Evolutionary conservation across 2,888 invertebrate species (phyloP), one percentile per base, ranked within the genome.

Genomic region (Apamea monoglypha): DNA sequence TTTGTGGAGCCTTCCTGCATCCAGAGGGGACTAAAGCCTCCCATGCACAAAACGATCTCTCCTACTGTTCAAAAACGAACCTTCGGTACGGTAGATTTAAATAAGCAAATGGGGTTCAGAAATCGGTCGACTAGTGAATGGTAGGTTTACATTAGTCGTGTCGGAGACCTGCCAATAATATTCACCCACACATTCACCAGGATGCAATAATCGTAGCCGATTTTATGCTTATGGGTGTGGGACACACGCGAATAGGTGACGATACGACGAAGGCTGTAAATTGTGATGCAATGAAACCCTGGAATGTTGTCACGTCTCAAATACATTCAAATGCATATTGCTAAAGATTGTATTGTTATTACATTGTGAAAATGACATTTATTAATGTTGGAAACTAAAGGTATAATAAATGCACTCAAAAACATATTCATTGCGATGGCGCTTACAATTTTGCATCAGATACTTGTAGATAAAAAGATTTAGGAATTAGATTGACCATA

Each of bases 1-100:
- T 97, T 96, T 96, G 97, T 96, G 93, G 93, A 96, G 94, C 95
- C 95, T 96, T 96, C 96, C 96, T 96, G 95, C 95, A 96, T 96
- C 95, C 94, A 94, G 95, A 94, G 94, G 92, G 94, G 92, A 92
- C 93, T 95, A 96, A 96, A 93, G 95, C 94, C 84, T 90, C 87
- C 94, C 91, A 95, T 94, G 91, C 93, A 94, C 93, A 92, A 90
- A 90, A 90, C 93, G 93, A 92, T 91, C 85, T 85, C 69, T 86
- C 88, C 86, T 82, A 89, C 85, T 83, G 77, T 85, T 84, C 82
- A 81, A 90, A 88, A 90, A 86, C 83, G 83, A 88, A 89, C 83
- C 85, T 85, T 90, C 89, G 78, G 86, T 81, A 83, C 83, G 29
- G 81, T 68, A 74, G 76, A 85, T 82, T 81, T 82, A 75, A 81